Base-by-base conservation (phyloP, 1,140 invertebrate genomes). In the Bombus superbus region DNA sequence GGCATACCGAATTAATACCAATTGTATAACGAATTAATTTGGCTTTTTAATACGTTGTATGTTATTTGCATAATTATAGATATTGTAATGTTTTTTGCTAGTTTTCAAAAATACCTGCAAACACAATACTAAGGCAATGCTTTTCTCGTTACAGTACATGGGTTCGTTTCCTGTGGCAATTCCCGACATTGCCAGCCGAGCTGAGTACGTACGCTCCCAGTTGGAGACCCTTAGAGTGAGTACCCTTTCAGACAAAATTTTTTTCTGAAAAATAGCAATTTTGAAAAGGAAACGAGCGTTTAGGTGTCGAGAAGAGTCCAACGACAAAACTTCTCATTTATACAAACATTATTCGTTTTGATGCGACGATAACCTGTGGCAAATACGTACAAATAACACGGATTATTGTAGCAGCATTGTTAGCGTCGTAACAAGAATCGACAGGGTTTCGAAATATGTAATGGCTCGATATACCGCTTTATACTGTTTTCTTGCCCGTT, bases 121-220 rank as follows among this genome's bases (percentile, higher is more conserved):
- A 44, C 66, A 44, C 25, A 35, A 28, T 42, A 25, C 5, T 69
- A 83, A 40, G 9, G 22, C 3, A 42, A 59, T 6, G n/a, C 78
- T 78, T n/a, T 86, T 89, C 87, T 92, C 94, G 91, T 90, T 96
- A 66, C 96, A 97, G 97, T 97, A 97, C 93, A 97, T 97, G 96
- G 97, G 97, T 90, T 97, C 97, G 89, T 97, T 97, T 95, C 96
- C 96, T 92, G 97, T 97, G 92, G 95, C 95, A 90, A 96, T 96
- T 92, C 95, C 96, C 89, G 96, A 97, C 92, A 96, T 96, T 93
- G 94, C 96, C 91, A 95, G 96, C 86, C 95, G 96, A 93, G 96
- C 96, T 77, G 96, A 97, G 88, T 96, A 96, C 88, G 95, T 97
- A 77, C 95, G 96, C 81, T 94, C 94, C 40, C 96, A 96, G 87